Evolutionary conservation across 2,113 vertebrate genomes (phyloP), one percentile per base, ranked within the genome.

Genomic region (Hyperopisus bebe): DNA sequence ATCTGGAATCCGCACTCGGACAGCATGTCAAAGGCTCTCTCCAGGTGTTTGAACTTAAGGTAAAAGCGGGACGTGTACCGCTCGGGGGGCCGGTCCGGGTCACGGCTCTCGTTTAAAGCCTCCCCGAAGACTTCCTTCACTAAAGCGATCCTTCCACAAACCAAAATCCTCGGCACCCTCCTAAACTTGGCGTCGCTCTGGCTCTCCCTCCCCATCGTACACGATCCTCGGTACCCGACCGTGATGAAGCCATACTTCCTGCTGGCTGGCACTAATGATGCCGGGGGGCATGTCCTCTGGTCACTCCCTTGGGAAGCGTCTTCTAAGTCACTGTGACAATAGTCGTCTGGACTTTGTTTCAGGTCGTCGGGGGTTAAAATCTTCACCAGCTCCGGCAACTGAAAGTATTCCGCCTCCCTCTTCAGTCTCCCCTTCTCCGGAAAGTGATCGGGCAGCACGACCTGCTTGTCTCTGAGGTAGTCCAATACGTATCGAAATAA

Each of bases 1-100:
- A 99, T 97, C 95, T 98, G 97, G 96, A 99, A 99, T 94, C 98
- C 98, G 94, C 96, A 97, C 94, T 99, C 98, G 1, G 98, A 98
- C 91, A 99, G 96, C 97, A 99, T 98, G 95, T 99, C 98, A 87
- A 99, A 99, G 91, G 98, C 98, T 93, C 98, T 96, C 94, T 99
- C 98, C 94, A 98, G 95, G 93, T 99, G 98, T 92, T 96, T 97
- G 94, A 99, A 99, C 93, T 97, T 97, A 88, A 99, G 98, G 95
- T 97, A 97, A 94, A 98, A 98, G 93, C 98, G 96, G 95, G 98
- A 98, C 42, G 97, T 98, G 94, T 99, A 99, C 70, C 97, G 97
- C 92, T 99, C 98, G 1, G 97, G 96, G 42, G 97, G 96, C 91
- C 98, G 93, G 92, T 99, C 98, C 2, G 96, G 95, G 92, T 99